Evolutionary conservation across 2,888 invertebrate species (phyloP).

Genomic region (Agonopterix heracliana): DNA sequence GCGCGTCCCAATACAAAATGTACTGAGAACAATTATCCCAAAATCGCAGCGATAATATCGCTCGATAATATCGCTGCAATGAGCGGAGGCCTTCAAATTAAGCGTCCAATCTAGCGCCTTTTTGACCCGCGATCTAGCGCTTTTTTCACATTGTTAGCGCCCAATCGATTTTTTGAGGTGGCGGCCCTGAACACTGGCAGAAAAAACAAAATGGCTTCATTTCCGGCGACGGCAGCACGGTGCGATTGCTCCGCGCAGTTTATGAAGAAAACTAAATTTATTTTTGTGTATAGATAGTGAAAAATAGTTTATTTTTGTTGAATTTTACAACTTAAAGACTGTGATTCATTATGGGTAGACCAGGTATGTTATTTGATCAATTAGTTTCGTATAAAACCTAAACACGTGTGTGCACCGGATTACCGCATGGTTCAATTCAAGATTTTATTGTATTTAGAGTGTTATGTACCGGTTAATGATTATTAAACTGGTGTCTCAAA

Average conservation of each 20-base stretch:
- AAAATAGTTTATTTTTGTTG: conserved; percentile 9
- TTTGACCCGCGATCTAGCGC: too few relatives aligned
- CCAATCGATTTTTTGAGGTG: too few relatives aligned
- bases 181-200: too few relatives aligned
- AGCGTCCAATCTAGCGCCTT: too few relatives aligned
- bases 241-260: conserved; percentile 46
- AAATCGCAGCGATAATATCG: too few relatives aligned
- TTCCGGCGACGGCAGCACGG: conserved; percentile 51
- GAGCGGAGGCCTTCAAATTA: too few relatives aligned
- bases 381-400: not conserved
- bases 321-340: conserved; percentile 5
- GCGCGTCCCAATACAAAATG: too few relatives aligned
- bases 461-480: not conserved
- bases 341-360: conserved; percentile 52
- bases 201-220: conserved; percentile 49
- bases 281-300: conserved; percentile 51
- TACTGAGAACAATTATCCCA: too few relatives aligned
- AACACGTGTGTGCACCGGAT: conserved; percentile 15
- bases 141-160: too few relatives aligned
- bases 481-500: too few relatives aligned
- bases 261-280: conserved; percentile 43
- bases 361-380: conserved; percentile 42
- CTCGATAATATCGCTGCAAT: too few relatives aligned
- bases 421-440: conserved; percentile 31
- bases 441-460: not conserved